Conservation (phyloP, 2,113 vertebrate genomes). For the Mastomys coucha region DNA sequence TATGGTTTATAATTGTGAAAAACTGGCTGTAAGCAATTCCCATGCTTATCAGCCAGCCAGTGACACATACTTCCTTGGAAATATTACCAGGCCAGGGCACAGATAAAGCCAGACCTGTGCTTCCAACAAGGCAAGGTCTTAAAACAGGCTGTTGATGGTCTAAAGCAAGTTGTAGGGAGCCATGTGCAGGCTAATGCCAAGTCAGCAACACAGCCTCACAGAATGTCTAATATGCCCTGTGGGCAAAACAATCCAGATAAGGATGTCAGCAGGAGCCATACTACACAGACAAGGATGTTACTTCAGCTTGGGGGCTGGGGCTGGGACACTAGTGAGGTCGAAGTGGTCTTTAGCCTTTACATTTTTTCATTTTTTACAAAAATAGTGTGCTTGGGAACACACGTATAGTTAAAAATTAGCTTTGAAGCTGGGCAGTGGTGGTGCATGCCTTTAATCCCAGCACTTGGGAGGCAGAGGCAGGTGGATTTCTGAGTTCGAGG, state of each 20-base stretch:
- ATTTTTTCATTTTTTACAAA: conserved; percentile 20
- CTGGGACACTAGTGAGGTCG: not conserved
- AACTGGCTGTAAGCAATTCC: not conserved
- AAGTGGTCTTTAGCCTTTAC: not conserved
- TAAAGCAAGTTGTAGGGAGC: not conserved
- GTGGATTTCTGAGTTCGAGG: too few species aligned
- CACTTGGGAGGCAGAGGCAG: too few species aligned
- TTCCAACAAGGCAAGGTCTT: not conserved
- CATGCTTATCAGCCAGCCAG: not conserved
- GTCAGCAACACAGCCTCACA: not conserved
- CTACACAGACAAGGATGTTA: not conserved
- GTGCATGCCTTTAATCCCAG: too few species aligned
- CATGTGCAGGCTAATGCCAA: not conserved
- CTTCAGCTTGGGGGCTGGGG: not conserved
- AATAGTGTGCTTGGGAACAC: not conserved
- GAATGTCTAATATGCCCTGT: not conserved
- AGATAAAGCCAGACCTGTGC: not conserved
- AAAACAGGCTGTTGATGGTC: not conserved
- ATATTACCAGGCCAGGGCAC: not conserved
- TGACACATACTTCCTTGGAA: not conserved
- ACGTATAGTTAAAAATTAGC: conserved; percentile 44
- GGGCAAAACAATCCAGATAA: not conserved
- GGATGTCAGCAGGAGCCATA: not conserved
- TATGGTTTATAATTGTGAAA: not conserved
- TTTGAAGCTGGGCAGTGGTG: not conserved